Evolutionary conservation across 2,888 invertebrate species (phyloP).

Genomic region (Dicranocentrus wangi): DNA sequence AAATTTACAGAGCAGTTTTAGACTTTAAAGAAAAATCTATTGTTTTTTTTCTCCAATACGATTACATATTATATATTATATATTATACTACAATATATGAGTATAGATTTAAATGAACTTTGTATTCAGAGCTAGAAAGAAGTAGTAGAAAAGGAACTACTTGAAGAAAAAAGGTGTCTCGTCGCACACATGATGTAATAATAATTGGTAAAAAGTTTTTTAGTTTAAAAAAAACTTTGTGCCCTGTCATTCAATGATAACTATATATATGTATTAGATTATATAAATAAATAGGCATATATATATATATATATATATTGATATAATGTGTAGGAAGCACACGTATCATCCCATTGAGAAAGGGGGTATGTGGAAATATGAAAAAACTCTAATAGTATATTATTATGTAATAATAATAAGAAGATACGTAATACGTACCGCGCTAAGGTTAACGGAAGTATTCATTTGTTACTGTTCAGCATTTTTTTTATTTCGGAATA

Average conservation of each 20-base stretch:
- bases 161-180: not conserved
- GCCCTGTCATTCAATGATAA: not conserved
- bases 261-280: not conserved
- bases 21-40: no score
- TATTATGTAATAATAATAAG: no score
- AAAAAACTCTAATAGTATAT: slow-evolving; percentile 12
- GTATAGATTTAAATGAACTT: no score
- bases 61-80: no score
- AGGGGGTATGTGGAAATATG: not conserved
- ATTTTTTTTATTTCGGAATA: slow-evolving; percentile 45
- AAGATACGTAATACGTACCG: not conserved
- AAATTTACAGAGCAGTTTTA: no score
- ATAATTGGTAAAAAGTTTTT: not conserved
- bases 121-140: no score
- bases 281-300: not conserved
- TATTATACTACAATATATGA: no score
- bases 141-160: no score
- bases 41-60: no score
- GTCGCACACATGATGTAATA: not conserved
- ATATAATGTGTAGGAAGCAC: not conserved
- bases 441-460: slow-evolving; percentile 36
- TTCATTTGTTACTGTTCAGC: slow-evolving; percentile 56
- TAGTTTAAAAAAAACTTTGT: not conserved
- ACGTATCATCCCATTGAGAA: no score
- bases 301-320: not conserved